phyloP scores from a whole-genome alignment of 2,888 invertebrate species.

The Cremastinae sp. region DNA sequence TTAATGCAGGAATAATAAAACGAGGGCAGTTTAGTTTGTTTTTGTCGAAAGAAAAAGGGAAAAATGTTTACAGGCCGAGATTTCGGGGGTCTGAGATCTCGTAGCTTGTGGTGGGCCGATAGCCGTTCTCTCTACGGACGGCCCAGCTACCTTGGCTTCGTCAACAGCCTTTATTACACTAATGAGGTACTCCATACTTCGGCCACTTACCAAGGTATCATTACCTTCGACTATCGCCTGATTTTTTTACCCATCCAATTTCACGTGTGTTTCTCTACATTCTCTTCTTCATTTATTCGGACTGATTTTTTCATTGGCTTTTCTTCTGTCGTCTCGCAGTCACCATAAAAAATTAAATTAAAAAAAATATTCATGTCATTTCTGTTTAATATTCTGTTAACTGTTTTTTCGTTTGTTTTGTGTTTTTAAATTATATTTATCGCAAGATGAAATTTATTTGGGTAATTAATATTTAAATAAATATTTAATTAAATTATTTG shows the following conservation, averaged over 20 bases:
- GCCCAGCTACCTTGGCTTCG: slow-evolving; percentile 75
- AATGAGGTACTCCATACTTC: slow-evolving; percentile 75
- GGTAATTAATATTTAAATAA: too few relatives aligned
- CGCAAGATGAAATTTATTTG: too few relatives aligned
- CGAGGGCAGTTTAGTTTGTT: not conserved
- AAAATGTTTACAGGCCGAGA: slow-evolving; percentile 74
- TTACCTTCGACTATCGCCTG: slow-evolving; percentile 59
- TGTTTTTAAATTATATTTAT: too few relatives aligned
- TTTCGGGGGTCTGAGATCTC: slow-evolving; percentile 75
- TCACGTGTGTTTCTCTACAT: slow-evolving; percentile 32
- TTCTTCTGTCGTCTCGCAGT: slow-evolving; percentile 40
- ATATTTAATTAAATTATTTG: too few relatives aligned
- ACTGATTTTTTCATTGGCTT: slow-evolving; percentile 50
- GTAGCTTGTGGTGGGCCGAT: slow-evolving; percentile 77
- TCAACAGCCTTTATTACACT: slow-evolving; percentile 78
- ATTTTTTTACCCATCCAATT: too few relatives aligned
- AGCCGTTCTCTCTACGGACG: slow-evolving; percentile 73
- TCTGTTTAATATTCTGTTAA: too few relatives aligned
- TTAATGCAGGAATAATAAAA: not conserved
- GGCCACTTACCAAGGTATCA: slow-evolving; percentile 76
- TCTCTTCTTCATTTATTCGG: slow-evolving; percentile 36
- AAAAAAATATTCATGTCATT: too few relatives aligned
- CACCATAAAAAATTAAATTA: slow-evolving; percentile 19
- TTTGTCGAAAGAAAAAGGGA: slow-evolving; percentile 51
- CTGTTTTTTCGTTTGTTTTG: slow-evolving; percentile 20